These are phyloP conservation scores for Cerastis rubricosa DNA, from an alignment of 2,888 invertebrate species.

Conservation along the genomic window DNA sequence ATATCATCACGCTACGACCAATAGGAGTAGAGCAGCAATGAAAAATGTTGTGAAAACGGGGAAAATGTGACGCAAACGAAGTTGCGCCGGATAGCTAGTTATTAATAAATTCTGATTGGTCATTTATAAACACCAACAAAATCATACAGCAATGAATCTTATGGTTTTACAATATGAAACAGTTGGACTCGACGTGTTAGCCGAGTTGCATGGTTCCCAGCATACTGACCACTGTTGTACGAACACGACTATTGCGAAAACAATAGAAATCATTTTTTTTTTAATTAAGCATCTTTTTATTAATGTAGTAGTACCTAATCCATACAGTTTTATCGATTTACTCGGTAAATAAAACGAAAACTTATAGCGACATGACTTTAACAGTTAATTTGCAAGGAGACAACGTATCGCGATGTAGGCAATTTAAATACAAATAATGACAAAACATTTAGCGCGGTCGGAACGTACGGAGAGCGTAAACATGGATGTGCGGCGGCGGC, in stretches of 20 bases:
- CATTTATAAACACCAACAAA: not conserved
- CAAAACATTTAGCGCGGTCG: constrained; percentile 80
- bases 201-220: not conserved
- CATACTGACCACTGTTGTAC: not conserved
- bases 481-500: constrained; percentile 72
- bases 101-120: not conserved
- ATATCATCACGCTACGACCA: no score
- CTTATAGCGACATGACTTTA: constrained; percentile 32
- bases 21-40: no score
- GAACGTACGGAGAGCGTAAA: constrained; percentile 76
- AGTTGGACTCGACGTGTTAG: not conserved
- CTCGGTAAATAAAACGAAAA: constrained; percentile 6
- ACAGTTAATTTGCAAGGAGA: constrained; percentile 66
- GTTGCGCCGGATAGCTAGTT: no score
- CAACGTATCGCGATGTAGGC: constrained; percentile 64
- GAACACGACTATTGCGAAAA: not conserved
- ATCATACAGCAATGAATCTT: not conserved
- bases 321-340: not conserved
- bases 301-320: not conserved
- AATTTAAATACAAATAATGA: constrained; percentile 85
- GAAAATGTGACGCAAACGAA: no score
- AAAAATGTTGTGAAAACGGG: no score
- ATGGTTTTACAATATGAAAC: not conserved
- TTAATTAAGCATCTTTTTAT: no score
- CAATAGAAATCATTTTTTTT: not conserved